Percentiles rank a stretch among this genome's conserved stretches.
Evolutionary conservation across 37 sponge, comb jelly and placozoan species (phyloP).

Genomic region (Theonella swinhoei): DNA sequence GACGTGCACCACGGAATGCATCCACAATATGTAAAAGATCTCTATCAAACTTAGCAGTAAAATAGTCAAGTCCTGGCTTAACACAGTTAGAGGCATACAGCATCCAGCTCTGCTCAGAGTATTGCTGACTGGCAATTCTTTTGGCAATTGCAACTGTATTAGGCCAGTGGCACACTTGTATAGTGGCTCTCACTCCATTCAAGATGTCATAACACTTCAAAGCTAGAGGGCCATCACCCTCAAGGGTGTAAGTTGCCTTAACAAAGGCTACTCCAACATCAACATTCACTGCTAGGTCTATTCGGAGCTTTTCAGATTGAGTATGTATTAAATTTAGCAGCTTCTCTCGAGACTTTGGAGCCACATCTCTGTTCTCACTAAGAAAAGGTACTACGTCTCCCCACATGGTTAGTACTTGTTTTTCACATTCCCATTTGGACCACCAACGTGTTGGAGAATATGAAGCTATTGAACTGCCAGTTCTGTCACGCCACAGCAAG

Average conservation of each 20-base stretch:
- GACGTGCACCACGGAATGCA: constrained; percentile 8
- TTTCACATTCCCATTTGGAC: neutral
- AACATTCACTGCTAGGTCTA: neutral
- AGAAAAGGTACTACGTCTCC: constrained; percentile 8
- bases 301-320: neutral
- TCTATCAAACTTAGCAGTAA: constrained; percentile 2
- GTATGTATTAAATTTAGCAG: neutral
- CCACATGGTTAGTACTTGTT: neutral
- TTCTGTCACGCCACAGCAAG: neutral
- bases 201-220: neutral
- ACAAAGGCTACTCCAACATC: constrained; percentile 11
- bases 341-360: neutral
- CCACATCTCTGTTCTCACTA: neutral
- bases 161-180: neutral
- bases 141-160: neutral
- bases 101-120: neutral
- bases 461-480: neutral
- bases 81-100: neutral
- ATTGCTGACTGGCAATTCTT: neutral
- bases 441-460: constrained; percentile 10
- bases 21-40: neutral
- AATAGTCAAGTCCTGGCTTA: neutral
- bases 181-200: neutral
- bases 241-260: constrained; percentile 10
- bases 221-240: constrained; percentile 24